Evolutionary conservation across 2,113 vertebrate genomes (phyloP).

Genomic region (Epinephelus fuscoguttatus): DNA sequence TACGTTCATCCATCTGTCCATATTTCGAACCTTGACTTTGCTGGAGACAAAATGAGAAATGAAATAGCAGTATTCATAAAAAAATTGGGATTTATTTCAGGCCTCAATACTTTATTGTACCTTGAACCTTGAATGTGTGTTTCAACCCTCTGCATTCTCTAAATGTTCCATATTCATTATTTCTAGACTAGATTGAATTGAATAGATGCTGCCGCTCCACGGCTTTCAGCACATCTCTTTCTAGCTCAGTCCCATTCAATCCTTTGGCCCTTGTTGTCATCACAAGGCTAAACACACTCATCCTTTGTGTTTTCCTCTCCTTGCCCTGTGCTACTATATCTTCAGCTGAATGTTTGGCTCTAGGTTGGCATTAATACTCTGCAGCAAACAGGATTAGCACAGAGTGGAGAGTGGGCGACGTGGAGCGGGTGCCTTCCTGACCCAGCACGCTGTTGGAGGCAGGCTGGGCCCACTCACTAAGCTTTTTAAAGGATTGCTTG

Average conservation of each 20-base stretch:
- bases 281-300: conserved; percentile 51
- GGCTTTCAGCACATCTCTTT: conserved; percentile 19
- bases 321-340: conserved; percentile 5
- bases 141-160: conserved; percentile 10
- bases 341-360: conserved; percentile 31
- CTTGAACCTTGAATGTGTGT: conserved; percentile 9
- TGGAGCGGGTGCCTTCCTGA: conserved; percentile 59
- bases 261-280: conserved; percentile 50
- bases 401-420: conserved; percentile 41
- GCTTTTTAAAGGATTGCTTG: conserved; percentile 79
- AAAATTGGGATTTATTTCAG: not conserved
- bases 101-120: not conserved
- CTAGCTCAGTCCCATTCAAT: conserved; percentile 4
- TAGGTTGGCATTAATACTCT: conserved; percentile 43
- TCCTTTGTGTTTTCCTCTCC: conserved; percentile 29
- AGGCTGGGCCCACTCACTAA: conserved; percentile 63
- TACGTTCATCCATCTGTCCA: not conserved
- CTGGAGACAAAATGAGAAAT: conserved; percentile 3
- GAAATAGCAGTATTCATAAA: not conserved
- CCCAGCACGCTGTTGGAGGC: conserved; percentile 61
- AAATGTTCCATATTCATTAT: conserved; percentile 1
- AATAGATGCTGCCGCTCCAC: not conserved
- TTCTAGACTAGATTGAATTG: not conserved
- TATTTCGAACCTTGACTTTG: not conserved
- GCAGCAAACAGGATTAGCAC: conserved; percentile 72